Percentiles rank a stretch among this genome's conserved stretches.
Conservation (phyloP, 1,140 invertebrate genomes). For the Ooceraea biroi region DNA sequence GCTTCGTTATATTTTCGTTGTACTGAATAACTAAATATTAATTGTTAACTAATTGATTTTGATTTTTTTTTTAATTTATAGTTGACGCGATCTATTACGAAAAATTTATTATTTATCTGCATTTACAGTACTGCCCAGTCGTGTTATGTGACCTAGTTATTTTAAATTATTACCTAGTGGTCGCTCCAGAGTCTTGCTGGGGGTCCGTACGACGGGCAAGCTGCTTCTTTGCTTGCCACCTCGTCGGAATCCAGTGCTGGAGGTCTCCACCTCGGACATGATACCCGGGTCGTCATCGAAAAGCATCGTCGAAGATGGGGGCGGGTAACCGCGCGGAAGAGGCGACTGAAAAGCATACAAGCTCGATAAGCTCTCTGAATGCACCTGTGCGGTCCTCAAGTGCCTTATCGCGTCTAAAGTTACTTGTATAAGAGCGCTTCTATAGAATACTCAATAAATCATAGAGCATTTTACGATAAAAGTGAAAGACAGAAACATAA, state of each 20-base stretch:
- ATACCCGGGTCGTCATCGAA: constrained; percentile 98
- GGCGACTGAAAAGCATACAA: constrained; percentile 87
- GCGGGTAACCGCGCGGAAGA: constrained; percentile 91
- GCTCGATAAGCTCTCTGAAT: background rate
- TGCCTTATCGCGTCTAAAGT: background rate
- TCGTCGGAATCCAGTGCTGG: constrained; percentile 95
- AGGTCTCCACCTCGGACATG: constrained; percentile 98
- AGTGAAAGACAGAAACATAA: background rate
- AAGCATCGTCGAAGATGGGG: constrained; percentile 90
- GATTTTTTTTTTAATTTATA: too few species aligned
- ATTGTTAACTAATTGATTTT: background rate
- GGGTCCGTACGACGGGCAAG: constrained; percentile 96
- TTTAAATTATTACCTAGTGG: constrained; percentile 94
- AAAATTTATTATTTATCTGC: background rate
- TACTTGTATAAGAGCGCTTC: background rate
- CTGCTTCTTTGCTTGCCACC: constrained; percentile 96
- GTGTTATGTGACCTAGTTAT: constrained; percentile 24
- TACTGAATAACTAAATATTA: too few species aligned
- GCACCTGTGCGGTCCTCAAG: background rate
- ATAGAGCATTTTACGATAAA: background rate
- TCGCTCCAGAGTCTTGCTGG: constrained; percentile 96
- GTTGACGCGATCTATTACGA: too few species aligned
- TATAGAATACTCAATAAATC: too few species aligned
- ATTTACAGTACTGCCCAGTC: background rate
- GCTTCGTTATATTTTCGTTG: too few species aligned